Base-by-base conservation (phyloP, 2,888 invertebrate species). In the Chloroclysta siterata region DNA sequence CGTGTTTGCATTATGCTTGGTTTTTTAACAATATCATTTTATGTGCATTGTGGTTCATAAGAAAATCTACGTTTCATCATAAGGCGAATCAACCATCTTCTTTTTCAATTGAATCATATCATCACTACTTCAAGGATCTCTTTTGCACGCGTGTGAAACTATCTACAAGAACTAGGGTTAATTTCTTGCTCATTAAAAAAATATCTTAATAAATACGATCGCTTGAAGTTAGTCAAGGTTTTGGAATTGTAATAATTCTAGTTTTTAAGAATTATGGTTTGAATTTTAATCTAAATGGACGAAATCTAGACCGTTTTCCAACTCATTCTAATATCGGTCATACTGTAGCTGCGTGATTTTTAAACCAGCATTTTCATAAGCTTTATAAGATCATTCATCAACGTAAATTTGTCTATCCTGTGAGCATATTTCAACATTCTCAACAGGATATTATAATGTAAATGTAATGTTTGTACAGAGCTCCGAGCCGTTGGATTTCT, bases 401-500 rank as follows among this genome's bases (percentile, higher is more conserved):
- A 68, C 71, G 70, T 72, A 71, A 65, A 65, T 73, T 68, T 69
- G 68, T 64, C 69, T 66, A 46, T 50, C 53, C 36, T 41, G 15
- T 5, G 28, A 22, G 11, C 17, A 28, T 41, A 28, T 29, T 11
- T 22, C 1, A 22, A 22, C 22, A 22, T 22, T 22, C 28, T n/a
- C 48, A 28, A 2, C 28, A 33, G 11, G 14, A 50, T 51, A 54
- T 33, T 1, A 44, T 36, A 53, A 42, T 44, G 48, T 56, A 6
- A 48, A n/a, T 46, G n/a, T 17, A 6, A 15, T 33, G 4, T 59
- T 33, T 64, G 48, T 44, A 66, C 94, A 98, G 97, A 94, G 94
- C 69, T 94, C 96, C 47, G 95, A 96, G 77, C 95, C 96, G 52
- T 91, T 99, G 73, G 99, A 99, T 88, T 98, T 99, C 88, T 98